Percentiles rank a stretch among this genome's conserved stretches.
Conservation (phyloP, 2,113 vertebrate genomes). For the Chloropsis hardwickii region DNA sequence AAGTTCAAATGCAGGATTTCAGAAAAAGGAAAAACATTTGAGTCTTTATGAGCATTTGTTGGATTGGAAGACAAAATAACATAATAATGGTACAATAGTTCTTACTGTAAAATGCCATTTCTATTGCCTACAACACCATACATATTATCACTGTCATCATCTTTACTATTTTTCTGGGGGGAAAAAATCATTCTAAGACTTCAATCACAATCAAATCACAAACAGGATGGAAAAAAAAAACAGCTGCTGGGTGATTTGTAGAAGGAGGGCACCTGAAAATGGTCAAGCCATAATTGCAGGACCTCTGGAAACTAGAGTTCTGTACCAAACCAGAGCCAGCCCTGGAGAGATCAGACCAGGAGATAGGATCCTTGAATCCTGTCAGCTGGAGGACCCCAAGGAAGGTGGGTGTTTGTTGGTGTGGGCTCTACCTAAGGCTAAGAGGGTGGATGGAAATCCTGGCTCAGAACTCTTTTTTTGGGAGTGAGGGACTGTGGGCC, state of each 20-base stretch:
- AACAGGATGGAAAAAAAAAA: background rate
- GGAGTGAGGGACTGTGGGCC: background rate
- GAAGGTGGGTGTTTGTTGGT: background rate
- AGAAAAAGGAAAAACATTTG: background rate
- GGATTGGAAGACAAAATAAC: background rate
- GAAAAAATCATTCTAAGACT: background rate
- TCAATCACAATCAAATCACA: background rate
- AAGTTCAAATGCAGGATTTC: background rate
- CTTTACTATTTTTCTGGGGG: background rate
- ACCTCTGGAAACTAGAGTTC: background rate
- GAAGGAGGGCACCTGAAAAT: background rate
- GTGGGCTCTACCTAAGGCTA: accelerated
- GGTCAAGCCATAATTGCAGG: background rate
- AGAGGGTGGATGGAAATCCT: background rate
- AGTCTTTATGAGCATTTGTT: background rate
- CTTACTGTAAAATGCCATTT: background rate
- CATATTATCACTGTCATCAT: background rate
- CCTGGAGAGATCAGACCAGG: accelerated
- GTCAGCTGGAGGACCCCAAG: background rate
- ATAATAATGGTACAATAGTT: background rate
- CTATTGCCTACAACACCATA: background rate
- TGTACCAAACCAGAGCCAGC: background rate
- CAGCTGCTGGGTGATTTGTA: background rate
- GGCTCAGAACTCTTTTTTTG: background rate
- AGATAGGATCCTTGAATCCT: background rate